phyloP scores from a whole-genome alignment of 2,113 vertebrate species.

The Bucco capensis region DNA sequence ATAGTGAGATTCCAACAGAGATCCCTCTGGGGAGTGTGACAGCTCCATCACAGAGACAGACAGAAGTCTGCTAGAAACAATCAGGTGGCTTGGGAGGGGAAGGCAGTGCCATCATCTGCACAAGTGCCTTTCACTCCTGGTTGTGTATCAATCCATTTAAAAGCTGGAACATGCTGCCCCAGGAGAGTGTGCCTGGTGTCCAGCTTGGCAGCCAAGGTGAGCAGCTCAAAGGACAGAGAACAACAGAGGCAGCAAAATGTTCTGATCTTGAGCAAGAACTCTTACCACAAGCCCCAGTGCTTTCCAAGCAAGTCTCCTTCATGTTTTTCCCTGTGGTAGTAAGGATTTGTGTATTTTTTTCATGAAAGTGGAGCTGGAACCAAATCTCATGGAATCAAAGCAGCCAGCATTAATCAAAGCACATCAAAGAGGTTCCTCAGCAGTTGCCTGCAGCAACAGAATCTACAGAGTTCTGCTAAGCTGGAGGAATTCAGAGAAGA shows the following conservation, averaged over 20 bases:
- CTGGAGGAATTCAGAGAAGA: conserved; percentile 9
- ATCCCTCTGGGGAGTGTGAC: neutral
- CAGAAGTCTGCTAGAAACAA: neutral
- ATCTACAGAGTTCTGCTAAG: neutral
- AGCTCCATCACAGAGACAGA: neutral
- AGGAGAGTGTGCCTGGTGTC: neutral
- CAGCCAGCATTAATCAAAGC: conserved; percentile 47
- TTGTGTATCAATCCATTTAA: neutral
- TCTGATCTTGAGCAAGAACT: neutral
- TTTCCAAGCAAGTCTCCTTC: conserved; percentile 17
- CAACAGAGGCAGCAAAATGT: neutral
- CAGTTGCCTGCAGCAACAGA: conserved; percentile 55
- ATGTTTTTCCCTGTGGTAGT: conserved; percentile 28
- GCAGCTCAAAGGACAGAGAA: neutral
- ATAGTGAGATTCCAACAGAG: neutral
- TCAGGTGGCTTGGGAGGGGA: neutral
- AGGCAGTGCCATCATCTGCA: neutral
- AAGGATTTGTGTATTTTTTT: neutral
- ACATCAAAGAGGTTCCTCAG: conserved; percentile 33
- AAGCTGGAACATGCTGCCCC: neutral
- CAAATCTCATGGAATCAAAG: conserved; percentile 49
- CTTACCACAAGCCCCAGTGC: neutral
- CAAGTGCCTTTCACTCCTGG: neutral
- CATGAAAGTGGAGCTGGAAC: neutral
- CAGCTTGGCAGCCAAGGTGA: neutral